A percentile compares a stretch with the other conserved stretches of the same genome.
phyloP scores from a whole-genome alignment of 1,140 invertebrate species.

The Anastatus disparis region DNA sequence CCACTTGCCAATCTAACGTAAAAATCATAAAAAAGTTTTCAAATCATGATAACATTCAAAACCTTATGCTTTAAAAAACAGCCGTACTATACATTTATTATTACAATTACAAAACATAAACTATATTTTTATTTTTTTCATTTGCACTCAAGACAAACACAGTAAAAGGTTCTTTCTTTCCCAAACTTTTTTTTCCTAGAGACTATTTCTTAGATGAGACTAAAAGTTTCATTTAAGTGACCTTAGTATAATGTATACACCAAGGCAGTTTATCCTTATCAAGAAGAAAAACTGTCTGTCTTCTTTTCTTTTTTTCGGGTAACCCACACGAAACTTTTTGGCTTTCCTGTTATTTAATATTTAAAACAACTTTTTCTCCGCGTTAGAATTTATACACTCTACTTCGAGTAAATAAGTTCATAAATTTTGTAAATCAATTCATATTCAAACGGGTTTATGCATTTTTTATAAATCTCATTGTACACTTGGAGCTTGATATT shows the following conservation, averaged over 20 bases:
- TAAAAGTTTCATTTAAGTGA: slow-evolving; percentile 9
- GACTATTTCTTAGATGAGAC: not conserved
- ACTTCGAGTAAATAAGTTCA: not conserved
- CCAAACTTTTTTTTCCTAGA: not conserved
- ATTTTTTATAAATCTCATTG: too few species aligned
- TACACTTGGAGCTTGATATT: too few species aligned
- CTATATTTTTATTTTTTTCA: too few species aligned
- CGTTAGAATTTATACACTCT: too few species aligned
- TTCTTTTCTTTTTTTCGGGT: too few species aligned
- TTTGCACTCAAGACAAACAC: not conserved
- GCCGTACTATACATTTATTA: too few species aligned
- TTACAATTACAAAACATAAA: too few species aligned
- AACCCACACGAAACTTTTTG: not conserved
- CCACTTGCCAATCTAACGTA: too few species aligned
- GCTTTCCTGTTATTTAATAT: not conserved
- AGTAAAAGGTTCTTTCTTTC: slow-evolving; percentile 5
- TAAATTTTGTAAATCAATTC: slow-evolving; percentile 2
- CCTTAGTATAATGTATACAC: not conserved
- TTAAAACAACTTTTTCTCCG: not conserved
- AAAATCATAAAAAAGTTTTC: not conserved
- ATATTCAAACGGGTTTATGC: too few species aligned
- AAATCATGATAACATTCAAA: not conserved
- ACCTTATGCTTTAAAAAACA: too few species aligned
- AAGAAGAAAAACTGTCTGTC: not conserved
- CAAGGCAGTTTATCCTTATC: not conserved